These are phyloP conservation scores for Craterocephalus amniculus DNA, from an alignment of 2,797 vertebrate species.

Conservation along the genomic window DNA sequence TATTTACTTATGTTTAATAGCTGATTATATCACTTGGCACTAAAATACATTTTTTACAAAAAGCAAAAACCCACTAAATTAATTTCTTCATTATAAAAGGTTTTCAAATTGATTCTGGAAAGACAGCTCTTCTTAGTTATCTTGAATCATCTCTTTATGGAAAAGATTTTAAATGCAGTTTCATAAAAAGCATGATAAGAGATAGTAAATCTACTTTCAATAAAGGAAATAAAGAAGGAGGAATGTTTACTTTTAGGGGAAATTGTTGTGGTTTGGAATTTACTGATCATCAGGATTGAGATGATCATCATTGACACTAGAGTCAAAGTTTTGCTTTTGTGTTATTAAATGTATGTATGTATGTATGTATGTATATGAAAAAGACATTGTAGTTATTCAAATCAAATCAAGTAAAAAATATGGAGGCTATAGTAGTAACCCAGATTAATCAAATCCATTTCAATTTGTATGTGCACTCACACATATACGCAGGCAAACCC, in stretches of 20 bases:
- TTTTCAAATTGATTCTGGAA: background rate
- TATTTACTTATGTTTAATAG: background rate
- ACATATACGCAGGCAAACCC: too few species aligned
- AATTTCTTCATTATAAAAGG: too few species aligned
- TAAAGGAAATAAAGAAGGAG: background rate
- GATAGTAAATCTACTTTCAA: slow-evolving; percentile 9
- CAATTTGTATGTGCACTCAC: too few species aligned
- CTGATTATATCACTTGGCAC: too few species aligned
- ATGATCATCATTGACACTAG: background rate
- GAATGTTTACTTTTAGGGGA: background rate
- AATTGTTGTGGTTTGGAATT: background rate
- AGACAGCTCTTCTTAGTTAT: background rate
- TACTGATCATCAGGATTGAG: slow-evolving; percentile 3
- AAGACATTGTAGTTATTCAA: background rate
- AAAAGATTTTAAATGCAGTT: slow-evolving; percentile 14
- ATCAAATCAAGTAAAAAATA: too few species aligned
- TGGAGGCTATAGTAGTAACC: too few species aligned
- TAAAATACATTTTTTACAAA: too few species aligned
- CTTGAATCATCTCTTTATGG: slow-evolving; percentile 23
- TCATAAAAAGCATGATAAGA: background rate
- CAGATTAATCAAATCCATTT: too few species aligned
- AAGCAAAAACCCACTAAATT: too few species aligned
- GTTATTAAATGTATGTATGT: too few species aligned
- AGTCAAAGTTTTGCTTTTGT: too few species aligned
- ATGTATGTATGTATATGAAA: too few species aligned